Evolutionary conservation across 1,140 invertebrate genomes (phyloP).

Genomic region (Thrips palmi): DNA sequence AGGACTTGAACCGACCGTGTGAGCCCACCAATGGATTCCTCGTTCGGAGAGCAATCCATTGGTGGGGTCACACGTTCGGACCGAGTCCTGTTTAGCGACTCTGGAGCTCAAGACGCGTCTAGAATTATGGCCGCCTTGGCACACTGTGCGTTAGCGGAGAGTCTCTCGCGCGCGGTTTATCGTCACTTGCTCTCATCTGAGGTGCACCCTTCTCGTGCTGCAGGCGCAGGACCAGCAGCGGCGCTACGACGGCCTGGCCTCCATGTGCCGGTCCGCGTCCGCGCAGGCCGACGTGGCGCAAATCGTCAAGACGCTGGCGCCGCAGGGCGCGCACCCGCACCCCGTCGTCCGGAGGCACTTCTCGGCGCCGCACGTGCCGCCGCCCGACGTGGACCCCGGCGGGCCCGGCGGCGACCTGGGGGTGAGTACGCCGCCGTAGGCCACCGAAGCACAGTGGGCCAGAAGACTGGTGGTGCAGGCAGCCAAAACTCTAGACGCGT

Average conservation of each 20-base stretch:
- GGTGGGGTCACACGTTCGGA: too few species aligned
- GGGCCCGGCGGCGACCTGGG: conserved; percentile 3
- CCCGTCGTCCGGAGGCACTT: conserved; percentile 38
- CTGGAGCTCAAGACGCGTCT: too few species aligned
- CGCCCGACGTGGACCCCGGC: conserved; percentile 18
- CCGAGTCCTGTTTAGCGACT: too few species aligned
- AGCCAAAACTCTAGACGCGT: too few species aligned
- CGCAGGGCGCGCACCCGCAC: conserved; percentile 33
- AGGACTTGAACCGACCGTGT: too few species aligned
- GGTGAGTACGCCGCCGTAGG: conserved; percentile 20
- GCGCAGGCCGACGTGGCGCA: conserved; percentile 48
- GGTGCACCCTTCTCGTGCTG: conserved; percentile 13
- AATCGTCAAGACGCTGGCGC: conserved; percentile 39
- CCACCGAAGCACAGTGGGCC: too few species aligned
- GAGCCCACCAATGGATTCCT: too few species aligned
- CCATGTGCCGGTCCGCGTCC: conserved; percentile 48
- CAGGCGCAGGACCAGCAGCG: conserved; percentile 56
- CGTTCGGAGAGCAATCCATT: too few species aligned
- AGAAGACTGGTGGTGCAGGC: too few species aligned
- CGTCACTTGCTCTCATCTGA: background rate
- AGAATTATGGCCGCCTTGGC: too few species aligned
- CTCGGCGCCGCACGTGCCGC: conserved; percentile 41
- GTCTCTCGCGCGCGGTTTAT: too few species aligned
- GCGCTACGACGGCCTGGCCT: conserved; percentile 53
- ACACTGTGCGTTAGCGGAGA: too few species aligned